Base-by-base conservation (phyloP, 2,888 invertebrate species). In the Athrips mouffetella region DNA sequence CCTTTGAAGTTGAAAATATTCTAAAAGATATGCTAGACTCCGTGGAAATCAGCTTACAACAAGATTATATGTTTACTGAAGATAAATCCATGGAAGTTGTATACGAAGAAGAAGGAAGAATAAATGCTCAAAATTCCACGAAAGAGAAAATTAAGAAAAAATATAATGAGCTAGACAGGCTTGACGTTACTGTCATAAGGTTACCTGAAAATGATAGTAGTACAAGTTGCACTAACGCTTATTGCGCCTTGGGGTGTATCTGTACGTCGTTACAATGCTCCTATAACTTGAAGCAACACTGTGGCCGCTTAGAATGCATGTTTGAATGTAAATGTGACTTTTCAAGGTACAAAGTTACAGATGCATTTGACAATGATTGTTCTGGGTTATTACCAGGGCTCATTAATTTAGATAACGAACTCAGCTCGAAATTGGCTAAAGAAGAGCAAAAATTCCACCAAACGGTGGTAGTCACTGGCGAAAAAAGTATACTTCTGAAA, bases 361-460 rank as follows among this genome's bases (percentile, higher is more conserved):
- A 74, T 49, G 63, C 63, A n/a, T 59, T 73, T 44, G 67, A 75
- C 47, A 57, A 53, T 30, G 61, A 63, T 39, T 66, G 61, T 56
- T 53, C 64, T 21, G 72, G 76, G 46, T 49, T 73, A 33, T 60
- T 83, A 47, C 76, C 80, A 1, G 77, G 74, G 0, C 67, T 89
- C 44, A 55, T 81, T 25, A 78, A 79, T 58, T 64, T 91, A 45
- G 85, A 90, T 54, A 82, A 84, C 57, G 80, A 89, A 65, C 84
- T 85, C 0, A 90, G 89, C 60, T 78, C 71, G 35, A 89, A 90
- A 49, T 76, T 94, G 52, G 91, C 93, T 0, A 92, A 91, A 70
- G 91, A 91, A 63, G 93, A 94, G 70, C 90, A 91, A 69, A 93
- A 93, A 64, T 94, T 94, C 73, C 92, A 91, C 11, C 92, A 93